Conservation (phyloP, 2,888 invertebrate genomes). For the Ceramica pisi region DNA sequence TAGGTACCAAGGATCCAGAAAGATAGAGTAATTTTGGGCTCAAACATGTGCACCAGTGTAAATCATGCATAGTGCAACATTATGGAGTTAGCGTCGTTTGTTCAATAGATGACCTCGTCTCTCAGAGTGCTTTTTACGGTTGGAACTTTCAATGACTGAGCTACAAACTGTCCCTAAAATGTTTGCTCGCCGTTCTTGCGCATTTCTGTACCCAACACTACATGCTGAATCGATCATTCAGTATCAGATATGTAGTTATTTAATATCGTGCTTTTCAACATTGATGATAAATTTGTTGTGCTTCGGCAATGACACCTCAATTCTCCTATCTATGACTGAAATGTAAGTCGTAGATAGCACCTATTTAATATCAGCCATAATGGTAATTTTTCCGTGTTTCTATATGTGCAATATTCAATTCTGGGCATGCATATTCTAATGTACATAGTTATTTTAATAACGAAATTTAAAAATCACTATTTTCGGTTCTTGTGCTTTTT, state of each 20-base stretch:
- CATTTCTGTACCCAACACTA: background rate
- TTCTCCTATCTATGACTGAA: conserved; percentile 1
- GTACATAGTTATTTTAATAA: background rate
- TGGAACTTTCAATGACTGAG: background rate
- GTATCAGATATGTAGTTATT: background rate
- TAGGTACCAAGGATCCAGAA: conserved; percentile 6
- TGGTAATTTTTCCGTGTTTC: background rate
- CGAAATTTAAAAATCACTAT: conserved; percentile 45
- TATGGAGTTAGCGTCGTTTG: background rate
- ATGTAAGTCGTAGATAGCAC: background rate
- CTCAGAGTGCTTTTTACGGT: background rate
- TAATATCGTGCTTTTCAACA: background rate
- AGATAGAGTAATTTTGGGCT: conserved; percentile 5
- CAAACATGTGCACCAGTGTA: conserved; percentile 7
- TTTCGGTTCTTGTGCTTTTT: conserved; percentile 41
- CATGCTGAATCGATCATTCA: background rate
- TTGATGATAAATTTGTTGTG: background rate
- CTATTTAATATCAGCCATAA: background rate
- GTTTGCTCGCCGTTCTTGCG: background rate
- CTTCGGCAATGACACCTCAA: background rate
- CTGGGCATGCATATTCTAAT: background rate
- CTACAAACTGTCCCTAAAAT: background rate
- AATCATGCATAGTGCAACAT: conserved; percentile 9
- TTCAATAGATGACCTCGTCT: background rate
- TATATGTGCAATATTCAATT: no score